These are phyloP conservation scores for Phrynocephalus vlangalii DNA, from an alignment of 2,797 vertebrate genomes.

Conservation along the genomic window DNA sequence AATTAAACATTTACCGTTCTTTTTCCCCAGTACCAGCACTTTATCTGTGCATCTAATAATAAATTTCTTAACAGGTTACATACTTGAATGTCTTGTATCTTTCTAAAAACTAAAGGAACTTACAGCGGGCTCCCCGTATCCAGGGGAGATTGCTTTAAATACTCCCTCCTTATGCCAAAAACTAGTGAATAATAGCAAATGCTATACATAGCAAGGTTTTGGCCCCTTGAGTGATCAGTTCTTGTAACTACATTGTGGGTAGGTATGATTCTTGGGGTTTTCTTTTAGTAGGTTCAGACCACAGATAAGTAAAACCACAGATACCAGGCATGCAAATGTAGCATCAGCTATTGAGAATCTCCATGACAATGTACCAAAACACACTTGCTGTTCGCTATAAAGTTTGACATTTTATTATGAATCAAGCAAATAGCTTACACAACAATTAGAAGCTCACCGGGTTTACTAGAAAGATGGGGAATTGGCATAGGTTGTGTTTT, in stretches of 20 bases:
- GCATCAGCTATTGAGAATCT: too few species aligned
- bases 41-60: slow-evolving; percentile 74
- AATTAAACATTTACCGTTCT: slow-evolving; percentile 69
- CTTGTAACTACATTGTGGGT: too few species aligned
- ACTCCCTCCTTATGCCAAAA: too few species aligned
- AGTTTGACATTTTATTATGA: slow-evolving; percentile 15
- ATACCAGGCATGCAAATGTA: too few species aligned
- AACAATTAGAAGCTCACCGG: fast-evolving
- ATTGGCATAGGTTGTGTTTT: background rate
- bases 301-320: too few species aligned
- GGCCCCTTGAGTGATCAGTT: too few species aligned
- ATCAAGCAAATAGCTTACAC: background rate
- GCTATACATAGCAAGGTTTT: too few species aligned
- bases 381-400: background rate
- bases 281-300: too few species aligned
- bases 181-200: too few species aligned
- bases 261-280: too few species aligned
- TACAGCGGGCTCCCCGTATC: background rate
- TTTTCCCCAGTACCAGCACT: slow-evolving; percentile 66
- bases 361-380: too few species aligned
- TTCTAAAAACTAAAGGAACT: slow-evolving; percentile 48
- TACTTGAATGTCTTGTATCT: slow-evolving; percentile 61
- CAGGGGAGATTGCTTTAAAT: too few species aligned
- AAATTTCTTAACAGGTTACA: slow-evolving; percentile 71
- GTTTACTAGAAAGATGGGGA: slow-evolving; percentile 10